Conservation (phyloP, 2,888 invertebrate genomes). For the Auanema sp. region DNA sequence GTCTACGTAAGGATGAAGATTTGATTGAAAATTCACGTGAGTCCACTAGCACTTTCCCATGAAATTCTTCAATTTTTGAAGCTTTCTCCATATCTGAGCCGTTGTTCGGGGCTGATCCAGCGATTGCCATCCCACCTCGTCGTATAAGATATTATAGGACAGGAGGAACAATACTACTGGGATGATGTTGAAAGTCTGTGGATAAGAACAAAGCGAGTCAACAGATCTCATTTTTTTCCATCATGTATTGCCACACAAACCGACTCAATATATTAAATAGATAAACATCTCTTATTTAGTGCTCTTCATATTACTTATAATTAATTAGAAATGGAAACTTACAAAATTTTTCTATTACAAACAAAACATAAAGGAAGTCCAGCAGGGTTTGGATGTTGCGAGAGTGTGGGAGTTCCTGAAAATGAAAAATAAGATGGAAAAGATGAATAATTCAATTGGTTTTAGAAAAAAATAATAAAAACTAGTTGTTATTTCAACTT, state of each 20-base stretch:
- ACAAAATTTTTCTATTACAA: constrained; percentile 96
- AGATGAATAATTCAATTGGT: too few species aligned
- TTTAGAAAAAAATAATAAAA: too few species aligned
- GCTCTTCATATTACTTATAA: background rate
- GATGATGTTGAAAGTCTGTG: constrained; percentile 12
- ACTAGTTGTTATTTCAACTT: too few species aligned
- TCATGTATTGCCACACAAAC: too few species aligned
- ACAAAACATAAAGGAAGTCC: constrained; percentile 90
- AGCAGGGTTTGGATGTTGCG: constrained; percentile 68
- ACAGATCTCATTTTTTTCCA: background rate
- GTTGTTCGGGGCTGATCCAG: background rate
- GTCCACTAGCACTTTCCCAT: too few species aligned
- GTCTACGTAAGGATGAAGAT: too few species aligned
- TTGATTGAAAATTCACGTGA: too few species aligned
- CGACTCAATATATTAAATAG: too few species aligned
- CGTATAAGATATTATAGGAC: constrained; percentile 31
- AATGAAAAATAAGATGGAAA: too few species aligned
- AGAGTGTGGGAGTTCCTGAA: constrained; percentile 24
- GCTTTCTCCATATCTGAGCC: too few species aligned
- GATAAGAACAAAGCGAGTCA: constrained; percentile 1
- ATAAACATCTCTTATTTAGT: too few species aligned
- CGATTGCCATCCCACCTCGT: constrained; percentile 15
- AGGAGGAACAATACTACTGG: constrained; percentile 43
- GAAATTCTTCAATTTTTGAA: too few species aligned
- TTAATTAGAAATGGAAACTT: constrained; percentile 70